A percentile compares a stretch with the other conserved stretches of the same genome.
These are phyloP conservation scores for Aradus depressus DNA, from an alignment of 2,888 invertebrate species.

Conservation along the genomic window DNA sequence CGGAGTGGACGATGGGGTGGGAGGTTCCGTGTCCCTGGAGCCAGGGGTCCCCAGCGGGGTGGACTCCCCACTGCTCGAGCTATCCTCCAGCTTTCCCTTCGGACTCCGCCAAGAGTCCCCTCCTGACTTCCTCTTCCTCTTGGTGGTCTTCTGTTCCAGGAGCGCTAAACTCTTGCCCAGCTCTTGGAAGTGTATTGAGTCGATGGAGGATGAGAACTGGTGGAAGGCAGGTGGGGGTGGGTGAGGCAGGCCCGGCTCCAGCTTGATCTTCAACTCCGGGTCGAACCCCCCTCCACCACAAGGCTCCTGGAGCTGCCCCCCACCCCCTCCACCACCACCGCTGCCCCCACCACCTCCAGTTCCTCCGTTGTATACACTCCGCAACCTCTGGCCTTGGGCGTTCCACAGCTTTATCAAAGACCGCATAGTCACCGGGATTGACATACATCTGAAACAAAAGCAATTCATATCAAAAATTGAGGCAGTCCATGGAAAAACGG, in stretches of 20 bases:
- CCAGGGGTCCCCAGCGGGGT: conserved; percentile 27
- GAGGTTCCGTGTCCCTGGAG: conserved; percentile 33
- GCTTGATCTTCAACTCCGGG: conserved; percentile 37
- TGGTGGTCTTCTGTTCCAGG: conserved; percentile 17
- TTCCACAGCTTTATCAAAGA: conserved; percentile 80
- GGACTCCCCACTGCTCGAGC: conserved; percentile 23
- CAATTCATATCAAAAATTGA: no score
- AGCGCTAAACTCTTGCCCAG: conserved; percentile 3
- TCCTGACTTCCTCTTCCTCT: conserved; percentile 24
- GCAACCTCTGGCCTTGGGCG: conserved; percentile 42
- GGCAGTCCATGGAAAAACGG: no score
- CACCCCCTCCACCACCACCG: conserved; percentile 29
- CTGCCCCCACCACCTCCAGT: conserved; percentile 29
- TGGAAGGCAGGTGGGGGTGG: conserved; percentile 20
- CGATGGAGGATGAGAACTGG: conserved; percentile 20
- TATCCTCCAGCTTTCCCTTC: conserved; percentile 18
- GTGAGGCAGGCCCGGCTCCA: conserved; percentile 35
- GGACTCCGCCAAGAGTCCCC: conserved; percentile 24
- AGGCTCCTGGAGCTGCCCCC: conserved; percentile 7
- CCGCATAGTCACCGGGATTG: conserved; percentile 85
- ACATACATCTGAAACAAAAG: conserved; percentile 50
- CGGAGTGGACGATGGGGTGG: conserved; percentile 30
- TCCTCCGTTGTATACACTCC: conserved; percentile 39
- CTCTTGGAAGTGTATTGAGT: conserved; percentile 16
- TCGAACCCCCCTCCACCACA: conserved; percentile 29